Evolutionary conservation across 2,888 invertebrate species (phyloP), one percentile per base, ranked within the genome.

Genomic region (Leucoptera coffeella): DNA sequence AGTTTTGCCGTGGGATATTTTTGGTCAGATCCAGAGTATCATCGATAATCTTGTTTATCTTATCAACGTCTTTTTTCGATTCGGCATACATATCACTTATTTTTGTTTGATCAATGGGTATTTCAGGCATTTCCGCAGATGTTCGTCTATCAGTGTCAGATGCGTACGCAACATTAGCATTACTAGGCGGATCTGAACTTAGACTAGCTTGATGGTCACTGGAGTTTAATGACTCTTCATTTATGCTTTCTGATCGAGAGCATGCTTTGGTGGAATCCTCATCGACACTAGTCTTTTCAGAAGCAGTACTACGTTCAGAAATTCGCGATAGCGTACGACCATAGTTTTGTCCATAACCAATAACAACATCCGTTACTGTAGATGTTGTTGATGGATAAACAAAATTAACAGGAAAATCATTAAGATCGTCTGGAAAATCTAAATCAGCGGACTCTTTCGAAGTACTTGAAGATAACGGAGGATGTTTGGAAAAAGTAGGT

Each of bases 201-300:
- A 88, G 64, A 46, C 88, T 88, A 9, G 84, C 85, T 51, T 88
- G 88, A 43, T 85, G 87, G 52, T 89, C 88, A 42, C 86, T 88
- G 0, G 88, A 88, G 33, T 83, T 80, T 15, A 85, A 62, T 0
- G 87, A 87, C 48, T 88, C 88, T 47, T 89, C 89, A 38, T 87
- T 86, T 35, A 87, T 76, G 48, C 88, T 88, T 30, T 86, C 85
- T 3, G 87, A 87, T 32, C 86, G 78, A 2, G 87, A 86, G 33
- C 86, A 86, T 3, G 84, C 87, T 54, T 88, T 89, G 15, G 88
- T 88, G 0, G 86, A 85, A 59, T 89, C 88, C 48, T 88, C 88
- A 41, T 88, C 81, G 32, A 86, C 82, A 43, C 88, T 88, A 3
- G 86, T 85, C 51, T 89, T 89, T 48, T 89, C 89, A 0, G 89